Base-by-base conservation (phyloP, 2,113 vertebrate species). In the Archocentrus centrarchus region DNA sequence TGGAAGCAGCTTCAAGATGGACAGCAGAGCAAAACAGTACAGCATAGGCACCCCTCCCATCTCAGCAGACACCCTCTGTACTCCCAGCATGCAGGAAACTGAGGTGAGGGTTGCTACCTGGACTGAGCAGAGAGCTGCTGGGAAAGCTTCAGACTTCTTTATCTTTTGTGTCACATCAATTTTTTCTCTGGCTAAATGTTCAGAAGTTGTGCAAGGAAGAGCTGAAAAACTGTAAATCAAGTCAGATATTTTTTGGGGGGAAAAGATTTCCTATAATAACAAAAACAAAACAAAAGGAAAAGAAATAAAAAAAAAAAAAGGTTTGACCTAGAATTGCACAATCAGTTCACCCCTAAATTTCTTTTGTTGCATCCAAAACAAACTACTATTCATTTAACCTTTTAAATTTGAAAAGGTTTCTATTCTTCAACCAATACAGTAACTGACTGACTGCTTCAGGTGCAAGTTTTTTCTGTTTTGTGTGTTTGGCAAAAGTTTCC, bases 71-170 rank as follows among this genome's bases (percentile, higher is more conserved):
- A 1, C 47, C 35, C 17, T 44, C 58, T 4, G 20, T 3, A 6
- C 60, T 50, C 64, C n/a, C 44, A 59, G 18, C 59, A n/a, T 14
- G 1, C 79, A 79, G 79, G 63, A 68, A 27, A 8, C 76, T 2
- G 58, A 85, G 87, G 91, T 91, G 30, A 86, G 3, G 27, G 50
- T 50, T 55, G 27, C 14, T 14, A 53, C 44, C 24, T 10, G 37
- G 15, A n/a, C 27, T 10, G 15, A 50, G 17, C 44, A 53, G 44
- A 17, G 18, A 53, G 68, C 7, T 53, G 47, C 47, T 73, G 66
- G 44, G 30, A 53, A 73, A 53, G 18, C 66, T 55, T 32, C 32
- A 11, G 32, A 20, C 32, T 6, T 17, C 5, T 55, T 53, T 73
- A 18, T 20, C 6, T 57, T 20, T 57, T n/a, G 53, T n/a, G 7